Evolutionary conservation across 2,888 invertebrate species (phyloP).

Genomic region (Osmoderma eremita): DNA sequence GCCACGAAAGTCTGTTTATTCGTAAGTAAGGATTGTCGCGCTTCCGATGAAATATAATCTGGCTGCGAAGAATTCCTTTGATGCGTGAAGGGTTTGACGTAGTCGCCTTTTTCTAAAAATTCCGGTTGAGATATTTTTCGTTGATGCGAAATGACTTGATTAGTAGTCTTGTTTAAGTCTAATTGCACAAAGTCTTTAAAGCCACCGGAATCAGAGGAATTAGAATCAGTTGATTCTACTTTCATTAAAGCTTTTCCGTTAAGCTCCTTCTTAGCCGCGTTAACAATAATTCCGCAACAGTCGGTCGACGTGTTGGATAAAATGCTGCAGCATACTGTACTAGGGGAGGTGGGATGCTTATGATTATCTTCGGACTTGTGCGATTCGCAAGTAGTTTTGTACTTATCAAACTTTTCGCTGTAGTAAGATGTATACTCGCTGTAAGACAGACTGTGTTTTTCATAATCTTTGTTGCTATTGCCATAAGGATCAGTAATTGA

Average conservation of each 20-base stretch:
- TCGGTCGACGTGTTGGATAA: constrained; percentile 62
- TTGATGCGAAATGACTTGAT: constrained; percentile 53
- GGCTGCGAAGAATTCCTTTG: constrained; percentile 59
- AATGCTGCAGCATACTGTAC: constrained; percentile 64
- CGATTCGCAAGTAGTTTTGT: constrained; percentile 49
- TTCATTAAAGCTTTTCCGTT: constrained; percentile 59
- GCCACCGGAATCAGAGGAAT: constrained; percentile 64
- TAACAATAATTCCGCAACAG: constrained; percentile 63
- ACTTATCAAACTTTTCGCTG: constrained; percentile 59
- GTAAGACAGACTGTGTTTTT: constrained; percentile 35
- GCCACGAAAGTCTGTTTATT: constrained; percentile 56
- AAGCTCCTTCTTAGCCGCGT: constrained; percentile 59
- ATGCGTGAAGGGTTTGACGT: constrained; percentile 53
- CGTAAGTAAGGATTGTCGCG: constrained; percentile 51
- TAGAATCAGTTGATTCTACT: constrained; percentile 63
- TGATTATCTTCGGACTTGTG: constrained; percentile 53
- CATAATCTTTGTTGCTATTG: constrained; percentile 34
- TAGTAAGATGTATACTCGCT: constrained; percentile 48
- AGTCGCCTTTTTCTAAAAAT: constrained; percentile 50
- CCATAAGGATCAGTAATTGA: constrained; percentile 33
- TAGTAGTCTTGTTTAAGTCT: constrained; percentile 52
- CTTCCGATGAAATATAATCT: constrained; percentile 48
- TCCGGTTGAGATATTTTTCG: constrained; percentile 61
- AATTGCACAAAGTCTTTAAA: constrained; percentile 63
- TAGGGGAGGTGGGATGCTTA: constrained; percentile 60